These are phyloP conservation scores for Semnornis frantzii DNA, from an alignment of 2,113 vertebrate genomes.

Conservation along the genomic window DNA sequence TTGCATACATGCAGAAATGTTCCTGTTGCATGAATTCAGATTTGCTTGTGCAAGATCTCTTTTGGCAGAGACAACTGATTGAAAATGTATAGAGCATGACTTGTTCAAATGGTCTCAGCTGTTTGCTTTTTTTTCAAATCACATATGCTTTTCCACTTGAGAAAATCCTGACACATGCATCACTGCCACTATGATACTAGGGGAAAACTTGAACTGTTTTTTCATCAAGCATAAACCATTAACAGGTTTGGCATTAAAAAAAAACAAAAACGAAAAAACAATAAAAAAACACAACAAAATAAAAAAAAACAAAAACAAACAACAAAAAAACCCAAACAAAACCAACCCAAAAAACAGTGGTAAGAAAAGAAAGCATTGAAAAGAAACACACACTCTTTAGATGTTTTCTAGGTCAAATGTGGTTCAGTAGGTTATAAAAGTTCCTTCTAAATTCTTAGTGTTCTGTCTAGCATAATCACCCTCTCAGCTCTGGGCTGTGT, in stretches of 20 bases:
- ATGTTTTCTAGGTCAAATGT: constrained; percentile 9
- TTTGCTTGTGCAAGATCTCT: constrained; percentile 51
- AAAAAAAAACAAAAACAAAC: not conserved
- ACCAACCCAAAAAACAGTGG: not conserved
- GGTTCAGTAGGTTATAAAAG: constrained; percentile 47
- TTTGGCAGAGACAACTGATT: constrained; percentile 21
- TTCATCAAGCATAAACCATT: not conserved
- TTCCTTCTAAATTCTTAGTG: constrained; percentile 49
- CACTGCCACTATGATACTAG: not conserved
- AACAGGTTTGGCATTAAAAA: not conserved
- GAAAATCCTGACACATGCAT: constrained; percentile 10
- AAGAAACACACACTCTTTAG: constrained; percentile 24
- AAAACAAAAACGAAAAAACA: not conserved
- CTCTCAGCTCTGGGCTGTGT: not conserved
- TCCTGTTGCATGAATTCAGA: constrained; percentile 34
- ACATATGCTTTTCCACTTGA: constrained; percentile 41
- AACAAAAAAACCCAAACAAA: not conserved
- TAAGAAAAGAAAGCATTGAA: constrained; percentile 13
- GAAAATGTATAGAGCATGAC: constrained; percentile 38
- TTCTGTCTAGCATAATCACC: constrained; percentile 54
- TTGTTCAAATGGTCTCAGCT: constrained; percentile 29
- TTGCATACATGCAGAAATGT: not conserved
- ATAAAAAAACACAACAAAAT: too few relatives aligned
- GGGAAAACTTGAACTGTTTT: constrained; percentile 23
- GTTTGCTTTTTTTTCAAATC: not conserved